phyloP scores from a whole-genome alignment of 2,888 invertebrate species.

The Timema podura region DNA sequence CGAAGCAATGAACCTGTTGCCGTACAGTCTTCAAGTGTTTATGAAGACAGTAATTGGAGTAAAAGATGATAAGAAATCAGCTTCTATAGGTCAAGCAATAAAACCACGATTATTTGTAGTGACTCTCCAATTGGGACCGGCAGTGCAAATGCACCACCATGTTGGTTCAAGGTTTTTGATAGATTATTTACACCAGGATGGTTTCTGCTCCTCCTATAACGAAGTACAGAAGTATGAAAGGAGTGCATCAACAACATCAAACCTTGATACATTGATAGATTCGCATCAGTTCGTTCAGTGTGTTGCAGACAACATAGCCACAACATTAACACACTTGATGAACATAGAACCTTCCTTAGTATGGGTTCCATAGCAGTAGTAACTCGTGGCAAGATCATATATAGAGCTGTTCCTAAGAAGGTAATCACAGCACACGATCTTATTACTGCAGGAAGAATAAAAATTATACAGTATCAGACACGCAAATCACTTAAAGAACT shows the following conservation, averaged over 20 bases:
- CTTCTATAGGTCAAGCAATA: neutral
- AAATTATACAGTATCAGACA: too few relatives aligned
- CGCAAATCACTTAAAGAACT: too few relatives aligned
- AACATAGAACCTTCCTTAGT: neutral
- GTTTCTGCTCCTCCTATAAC: neutral
- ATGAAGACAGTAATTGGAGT: neutral
- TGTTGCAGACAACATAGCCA: conserved; percentile 11
- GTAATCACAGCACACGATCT: too few relatives aligned
- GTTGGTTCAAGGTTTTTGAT: too few relatives aligned
- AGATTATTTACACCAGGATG: neutral
- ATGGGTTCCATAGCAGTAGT: conserved; percentile 6
- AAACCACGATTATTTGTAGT: neutral
- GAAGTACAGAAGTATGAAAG: conserved; percentile 3
- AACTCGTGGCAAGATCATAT: too few relatives aligned
- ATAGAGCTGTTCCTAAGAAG: too few relatives aligned
- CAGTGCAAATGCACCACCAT: conserved; percentile 9
- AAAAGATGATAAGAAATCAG: neutral
- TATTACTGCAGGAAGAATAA: too few relatives aligned
- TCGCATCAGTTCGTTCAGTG: neutral
- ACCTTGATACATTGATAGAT: neutral
- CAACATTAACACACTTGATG: conserved; percentile 8
- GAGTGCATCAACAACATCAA: neutral
- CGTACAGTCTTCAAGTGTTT: neutral
- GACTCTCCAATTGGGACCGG: neutral
- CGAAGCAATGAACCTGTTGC: neutral